These are phyloP conservation scores for Platichthys flesus DNA, from an alignment of 2,113 vertebrate species.

Conservation along the genomic window DNA sequence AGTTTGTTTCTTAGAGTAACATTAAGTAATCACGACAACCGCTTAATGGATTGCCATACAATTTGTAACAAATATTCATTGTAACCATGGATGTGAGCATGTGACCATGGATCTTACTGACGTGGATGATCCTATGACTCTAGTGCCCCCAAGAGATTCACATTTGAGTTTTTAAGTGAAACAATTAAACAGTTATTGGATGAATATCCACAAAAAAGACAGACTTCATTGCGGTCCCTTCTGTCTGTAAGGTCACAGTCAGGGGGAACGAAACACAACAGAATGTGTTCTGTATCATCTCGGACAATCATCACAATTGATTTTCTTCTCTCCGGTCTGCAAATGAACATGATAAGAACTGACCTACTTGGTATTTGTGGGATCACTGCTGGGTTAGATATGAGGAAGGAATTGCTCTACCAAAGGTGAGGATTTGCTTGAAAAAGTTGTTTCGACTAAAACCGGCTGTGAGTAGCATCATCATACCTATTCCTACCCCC, in stretches of 20 bases:
- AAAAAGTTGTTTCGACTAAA: background rate
- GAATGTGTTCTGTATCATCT: too few relatives aligned
- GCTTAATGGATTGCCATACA: background rate
- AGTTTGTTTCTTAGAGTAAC: background rate
- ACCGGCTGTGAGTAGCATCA: background rate
- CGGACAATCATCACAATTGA: too few relatives aligned
- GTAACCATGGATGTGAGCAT: background rate
- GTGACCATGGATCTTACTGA: background rate
- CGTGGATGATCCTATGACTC: background rate
- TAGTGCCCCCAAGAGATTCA: background rate
- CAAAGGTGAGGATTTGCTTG: background rate
- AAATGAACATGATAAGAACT: background rate
- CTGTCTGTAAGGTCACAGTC: too few relatives aligned
- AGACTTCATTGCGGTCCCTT: too few relatives aligned
- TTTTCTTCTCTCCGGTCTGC: background rate
- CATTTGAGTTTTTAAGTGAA: conserved; percentile 1
- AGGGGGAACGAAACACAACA: too few relatives aligned
- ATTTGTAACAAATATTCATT: background rate
- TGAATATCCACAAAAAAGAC: background rate
- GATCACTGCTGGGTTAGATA: background rate
- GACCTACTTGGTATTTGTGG: background rate
- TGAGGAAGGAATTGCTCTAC: background rate
- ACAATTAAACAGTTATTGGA: background rate
- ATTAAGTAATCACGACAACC: background rate
- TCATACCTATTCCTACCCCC: background rate